phyloP scores from a whole-genome alignment of 2,888 invertebrate genomes.

The Amiota mariae region DNA sequence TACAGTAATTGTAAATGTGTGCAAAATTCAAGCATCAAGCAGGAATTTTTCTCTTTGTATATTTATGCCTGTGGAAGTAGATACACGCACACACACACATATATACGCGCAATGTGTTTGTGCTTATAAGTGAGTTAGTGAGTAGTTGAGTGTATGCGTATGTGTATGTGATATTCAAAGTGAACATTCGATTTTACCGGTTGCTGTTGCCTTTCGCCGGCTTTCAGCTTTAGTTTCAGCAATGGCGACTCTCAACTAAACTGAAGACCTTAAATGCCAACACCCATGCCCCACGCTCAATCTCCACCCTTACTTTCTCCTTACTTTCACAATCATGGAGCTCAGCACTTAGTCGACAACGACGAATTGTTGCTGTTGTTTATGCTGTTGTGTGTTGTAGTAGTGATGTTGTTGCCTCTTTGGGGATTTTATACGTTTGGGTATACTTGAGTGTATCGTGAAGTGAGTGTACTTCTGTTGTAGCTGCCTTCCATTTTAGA shows the following conservation, averaged over 20 bases:
- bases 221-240: slow-evolving; percentile 1
- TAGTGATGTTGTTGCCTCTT: slow-evolving; percentile 41
- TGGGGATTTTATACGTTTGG: slow-evolving; percentile 47
- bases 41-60: slow-evolving; percentile 15
- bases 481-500: slow-evolving; percentile 18
- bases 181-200: slow-evolving; percentile 69
- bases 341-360: slow-evolving; percentile 6
- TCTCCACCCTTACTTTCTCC: not conserved
- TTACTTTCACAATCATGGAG: not conserved
- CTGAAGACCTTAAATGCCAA: too few species aligned
- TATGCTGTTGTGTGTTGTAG: slow-evolving; percentile 36
- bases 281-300: not conserved
- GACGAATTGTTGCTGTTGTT: not conserved
- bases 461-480: slow-evolving; percentile 43
- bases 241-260: too few species aligned
- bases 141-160: not conserved
- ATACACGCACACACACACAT: slow-evolving; percentile 25
- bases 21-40: slow-evolving; percentile 59
- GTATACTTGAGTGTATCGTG: slow-evolving; percentile 44
- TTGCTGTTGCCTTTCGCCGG: slow-evolving; percentile 56
- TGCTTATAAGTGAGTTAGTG: not conserved
- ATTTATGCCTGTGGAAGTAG: slow-evolving; percentile 44
- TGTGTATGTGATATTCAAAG: slow-evolving; percentile 47
- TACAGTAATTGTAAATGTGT: slow-evolving; percentile 68
- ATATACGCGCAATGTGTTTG: slow-evolving; percentile 3